phyloP scores from a whole-genome alignment of 2,888 invertebrate species.

The Euzetes globulus region DNA sequence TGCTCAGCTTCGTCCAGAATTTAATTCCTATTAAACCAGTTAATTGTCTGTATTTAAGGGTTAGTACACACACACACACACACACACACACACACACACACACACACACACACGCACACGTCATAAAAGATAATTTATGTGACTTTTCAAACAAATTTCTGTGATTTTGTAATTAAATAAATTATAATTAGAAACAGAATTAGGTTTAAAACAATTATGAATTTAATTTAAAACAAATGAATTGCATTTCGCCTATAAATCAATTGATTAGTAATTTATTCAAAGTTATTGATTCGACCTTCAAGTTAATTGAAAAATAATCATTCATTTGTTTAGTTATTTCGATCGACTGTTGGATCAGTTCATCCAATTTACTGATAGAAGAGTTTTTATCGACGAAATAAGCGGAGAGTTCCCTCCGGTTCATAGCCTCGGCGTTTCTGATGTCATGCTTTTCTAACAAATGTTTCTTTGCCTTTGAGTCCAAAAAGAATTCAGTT shows the following conservation, averaged over 20 bases:
- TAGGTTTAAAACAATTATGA: too few species aligned
- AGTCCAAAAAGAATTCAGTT: constrained; percentile 9
- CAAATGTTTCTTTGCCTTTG: neutral
- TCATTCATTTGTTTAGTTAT: neutral
- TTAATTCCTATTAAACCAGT: too few species aligned
- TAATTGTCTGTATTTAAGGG: too few species aligned
- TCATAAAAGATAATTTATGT: too few species aligned
- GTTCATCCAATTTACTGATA: neutral
- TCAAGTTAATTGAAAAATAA: neutral
- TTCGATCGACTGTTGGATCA: neutral
- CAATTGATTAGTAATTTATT: neutral
- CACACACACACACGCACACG: too few species aligned
- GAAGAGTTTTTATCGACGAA: neutral
- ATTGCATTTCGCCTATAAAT: neutral
- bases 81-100: too few species aligned
- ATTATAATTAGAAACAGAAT: too few species aligned
- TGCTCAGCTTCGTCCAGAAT: too few species aligned
- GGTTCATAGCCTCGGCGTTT: neutral
- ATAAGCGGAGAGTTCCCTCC: neutral
- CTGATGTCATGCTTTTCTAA: neutral
- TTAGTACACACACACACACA: too few species aligned
- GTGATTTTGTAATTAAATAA: too few species aligned
- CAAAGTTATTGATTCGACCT: neutral
- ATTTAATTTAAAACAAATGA: neutral
- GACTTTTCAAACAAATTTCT: too few species aligned